Evolutionary conservation across 2,797 vertebrate genomes (phyloP).

Genomic region (Ataeniobius toweri): DNA sequence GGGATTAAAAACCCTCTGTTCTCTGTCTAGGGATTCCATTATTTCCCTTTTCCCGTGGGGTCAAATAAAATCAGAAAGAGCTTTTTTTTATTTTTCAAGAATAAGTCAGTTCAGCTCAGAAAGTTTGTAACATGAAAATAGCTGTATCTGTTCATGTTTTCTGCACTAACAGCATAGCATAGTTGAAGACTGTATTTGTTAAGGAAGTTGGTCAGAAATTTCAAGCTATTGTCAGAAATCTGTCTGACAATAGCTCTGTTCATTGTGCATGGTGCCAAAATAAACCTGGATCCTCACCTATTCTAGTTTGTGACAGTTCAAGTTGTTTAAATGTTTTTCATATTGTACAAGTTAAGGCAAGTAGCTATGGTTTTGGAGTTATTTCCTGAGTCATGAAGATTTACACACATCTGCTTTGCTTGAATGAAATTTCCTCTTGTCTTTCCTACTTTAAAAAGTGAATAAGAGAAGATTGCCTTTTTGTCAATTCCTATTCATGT

Average conservation of each 20-base stretch:
- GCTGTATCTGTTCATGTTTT: neutral
- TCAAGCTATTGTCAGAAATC: neutral
- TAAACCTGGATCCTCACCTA: neutral
- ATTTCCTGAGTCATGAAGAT: neutral
- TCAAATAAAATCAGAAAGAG: neutral
- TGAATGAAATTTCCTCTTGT: neutral
- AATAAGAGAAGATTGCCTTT: neutral
- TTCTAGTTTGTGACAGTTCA: neutral
- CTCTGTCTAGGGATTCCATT: neutral
- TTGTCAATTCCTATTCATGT: neutral
- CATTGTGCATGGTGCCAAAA: neutral
- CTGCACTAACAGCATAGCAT: neutral
- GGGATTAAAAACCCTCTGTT: slow-evolving; percentile 12
- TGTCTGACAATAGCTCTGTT: neutral
- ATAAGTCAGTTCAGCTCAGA: neutral
- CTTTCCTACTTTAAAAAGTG: too few relatives aligned
- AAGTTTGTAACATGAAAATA: neutral
- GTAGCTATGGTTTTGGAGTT: neutral
- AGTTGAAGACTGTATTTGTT: neutral
- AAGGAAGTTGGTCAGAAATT: neutral
- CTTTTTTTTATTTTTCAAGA: neutral
- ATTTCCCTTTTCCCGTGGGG: neutral
- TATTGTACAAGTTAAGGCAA: neutral
- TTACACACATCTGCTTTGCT: neutral
- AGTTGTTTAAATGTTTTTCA: neutral